Evolutionary conservation across 1,140 invertebrate genomes (phyloP).

Genomic region (Whitmania pigra): DNA sequence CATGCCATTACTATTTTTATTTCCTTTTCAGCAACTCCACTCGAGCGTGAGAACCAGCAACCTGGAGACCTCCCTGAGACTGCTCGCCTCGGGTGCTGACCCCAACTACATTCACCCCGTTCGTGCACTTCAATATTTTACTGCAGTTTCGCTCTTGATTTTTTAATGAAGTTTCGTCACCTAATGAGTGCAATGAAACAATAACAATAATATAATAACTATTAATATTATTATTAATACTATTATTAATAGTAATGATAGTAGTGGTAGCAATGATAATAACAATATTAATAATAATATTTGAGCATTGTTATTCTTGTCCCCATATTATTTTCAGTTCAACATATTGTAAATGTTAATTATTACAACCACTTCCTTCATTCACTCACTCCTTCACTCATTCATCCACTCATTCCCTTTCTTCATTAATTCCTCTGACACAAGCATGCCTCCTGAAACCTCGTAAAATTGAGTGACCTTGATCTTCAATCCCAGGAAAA

Average conservation of each 20-base stretch:
- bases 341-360: too few species aligned
- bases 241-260: too few species aligned
- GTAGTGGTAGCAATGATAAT: not conserved
- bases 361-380: too few species aligned
- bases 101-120: conserved; percentile 90
- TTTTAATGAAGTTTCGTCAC: too few species aligned
- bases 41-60: conserved; percentile 84
- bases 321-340: too few species aligned
- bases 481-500: conserved; percentile 56
- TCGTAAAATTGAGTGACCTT: not conserved
- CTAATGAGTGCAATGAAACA: not conserved
- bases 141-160: not conserved
- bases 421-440: too few species aligned
- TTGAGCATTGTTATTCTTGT: too few species aligned
- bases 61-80: conserved; percentile 70
- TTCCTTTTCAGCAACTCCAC: conserved; percentile 70
- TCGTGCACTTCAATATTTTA: conserved; percentile 26
- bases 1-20: conserved; percentile 28
- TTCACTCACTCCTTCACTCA: too few species aligned
- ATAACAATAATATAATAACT: not conserved
- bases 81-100: conserved; percentile 85
- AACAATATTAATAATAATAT: too few species aligned
- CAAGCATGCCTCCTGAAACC: too few species aligned
- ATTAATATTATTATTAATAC: too few species aligned
- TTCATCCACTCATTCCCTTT: too few species aligned